Evolutionary conservation across 1,140 invertebrate species (phyloP).

Genomic region (Drosophila murphyi): DNA sequence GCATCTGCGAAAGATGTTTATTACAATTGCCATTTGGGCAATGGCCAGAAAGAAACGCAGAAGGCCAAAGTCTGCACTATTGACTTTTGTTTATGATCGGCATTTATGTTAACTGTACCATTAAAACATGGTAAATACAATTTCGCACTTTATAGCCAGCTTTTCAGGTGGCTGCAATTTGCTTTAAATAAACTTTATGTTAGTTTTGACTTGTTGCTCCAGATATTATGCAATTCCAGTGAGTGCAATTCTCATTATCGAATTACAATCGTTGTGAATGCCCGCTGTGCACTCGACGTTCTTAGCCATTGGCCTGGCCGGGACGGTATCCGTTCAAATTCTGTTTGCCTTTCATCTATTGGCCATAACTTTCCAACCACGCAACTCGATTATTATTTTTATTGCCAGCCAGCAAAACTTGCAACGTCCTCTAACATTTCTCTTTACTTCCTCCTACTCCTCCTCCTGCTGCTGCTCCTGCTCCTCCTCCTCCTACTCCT

Average conservation of each 20-base stretch:
- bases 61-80: slow-evolving; percentile 18
- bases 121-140: slow-evolving; percentile 28
- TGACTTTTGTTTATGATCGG: slow-evolving; percentile 24
- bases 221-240: slow-evolving; percentile 48
- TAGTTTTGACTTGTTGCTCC: slow-evolving; percentile 22
- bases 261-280: slow-evolving; percentile 42
- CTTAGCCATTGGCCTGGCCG: slow-evolving; percentile 29
- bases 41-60: background rate
- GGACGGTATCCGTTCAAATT: slow-evolving; percentile 2
- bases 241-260: slow-evolving; percentile 42
- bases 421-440: slow-evolving; percentile 20
- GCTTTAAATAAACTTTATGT: background rate
- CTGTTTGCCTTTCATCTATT: slow-evolving; percentile 66
- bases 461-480: slow-evolving; percentile 3
- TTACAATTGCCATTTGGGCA: too few species aligned
- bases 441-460: background rate
- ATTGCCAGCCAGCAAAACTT: slow-evolving; percentile 47
- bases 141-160: slow-evolving; percentile 42
- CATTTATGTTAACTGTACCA: slow-evolving; percentile 38
- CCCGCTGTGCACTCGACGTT: slow-evolving; percentile 23
- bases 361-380: slow-evolving; percentile 72
- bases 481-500: slow-evolving; percentile 22
- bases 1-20: too few species aligned
- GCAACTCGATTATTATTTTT: slow-evolving; percentile 74
- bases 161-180: too few species aligned